phyloP scores from a whole-genome alignment of 2,888 invertebrate species.

The Tridacna crocea region DNA sequence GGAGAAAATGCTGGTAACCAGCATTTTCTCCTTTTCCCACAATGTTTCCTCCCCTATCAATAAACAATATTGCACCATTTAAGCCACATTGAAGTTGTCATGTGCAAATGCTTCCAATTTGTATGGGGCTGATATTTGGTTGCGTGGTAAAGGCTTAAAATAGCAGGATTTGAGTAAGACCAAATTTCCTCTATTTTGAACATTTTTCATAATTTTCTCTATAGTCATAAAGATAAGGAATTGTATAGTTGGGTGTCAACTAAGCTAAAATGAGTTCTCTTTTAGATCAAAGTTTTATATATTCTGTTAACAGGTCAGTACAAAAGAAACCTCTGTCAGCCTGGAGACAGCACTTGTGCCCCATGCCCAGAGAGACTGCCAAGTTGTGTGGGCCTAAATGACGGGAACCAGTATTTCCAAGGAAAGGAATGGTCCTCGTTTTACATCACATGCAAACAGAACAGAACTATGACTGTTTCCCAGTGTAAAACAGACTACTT shows the following conservation, averaged over 20 bases:
- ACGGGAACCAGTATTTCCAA: slow-evolving; percentile 61
- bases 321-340: slow-evolving; percentile 56
- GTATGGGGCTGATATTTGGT: too few relatives aligned
- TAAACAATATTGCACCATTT: too few relatives aligned
- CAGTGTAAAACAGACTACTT: slow-evolving; percentile 68
- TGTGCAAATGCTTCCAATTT: too few relatives aligned
- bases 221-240: too few relatives aligned
- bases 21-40: background rate
- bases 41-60: background rate
- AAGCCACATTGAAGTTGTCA: too few relatives aligned
- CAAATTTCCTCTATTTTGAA: too few relatives aligned
- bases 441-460: slow-evolving; percentile 57
- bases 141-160: too few relatives aligned
- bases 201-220: too few relatives aligned
- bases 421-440: slow-evolving; percentile 42
- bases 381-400: slow-evolving; percentile 60
- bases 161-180: too few relatives aligned
- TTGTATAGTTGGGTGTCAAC: too few relatives aligned
- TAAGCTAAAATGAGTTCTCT: too few relatives aligned
- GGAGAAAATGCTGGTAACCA: background rate
- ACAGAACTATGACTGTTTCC: slow-evolving; percentile 54
- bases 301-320: slow-evolving; percentile 61
- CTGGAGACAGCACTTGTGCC: slow-evolving; percentile 44
- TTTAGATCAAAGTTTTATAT: too few relatives aligned
- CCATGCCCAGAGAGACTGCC: slow-evolving; percentile 63